phyloP scores from a whole-genome alignment of 2,797 vertebrate species.

The Leuciscus waleckii region DNA sequence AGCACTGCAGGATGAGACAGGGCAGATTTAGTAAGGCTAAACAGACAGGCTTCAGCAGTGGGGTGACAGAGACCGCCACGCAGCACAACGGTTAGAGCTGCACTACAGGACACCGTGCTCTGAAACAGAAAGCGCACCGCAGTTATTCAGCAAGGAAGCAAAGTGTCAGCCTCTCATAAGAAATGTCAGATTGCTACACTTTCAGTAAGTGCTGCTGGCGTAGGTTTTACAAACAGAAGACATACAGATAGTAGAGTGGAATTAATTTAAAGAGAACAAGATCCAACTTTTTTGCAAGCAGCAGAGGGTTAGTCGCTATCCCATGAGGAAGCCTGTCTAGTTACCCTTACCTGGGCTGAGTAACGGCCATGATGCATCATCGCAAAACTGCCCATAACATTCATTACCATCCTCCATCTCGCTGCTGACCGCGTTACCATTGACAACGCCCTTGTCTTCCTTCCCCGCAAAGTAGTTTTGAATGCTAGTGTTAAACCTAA shows the following conservation, averaged over 20 bases:
- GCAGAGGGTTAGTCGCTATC: conserved; percentile 31
- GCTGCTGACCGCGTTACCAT: conserved; percentile 81
- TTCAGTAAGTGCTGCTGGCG: conserved; percentile 33
- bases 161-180: conserved; percentile 34
- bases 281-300: conserved; percentile 13
- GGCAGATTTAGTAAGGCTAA: conserved; percentile 68
- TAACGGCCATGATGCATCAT: conserved; percentile 86
- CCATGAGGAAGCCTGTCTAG: conserved; percentile 81
- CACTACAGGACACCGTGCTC: conserved; percentile 35
- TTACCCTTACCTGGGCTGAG: conserved; percentile 89
- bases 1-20: conserved; percentile 48
- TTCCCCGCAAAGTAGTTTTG: conserved; percentile 81
- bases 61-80: conserved; percentile 29
- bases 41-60: conserved; percentile 68
- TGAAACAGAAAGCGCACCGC: conserved; percentile 39
- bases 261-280: conserved; percentile 45
- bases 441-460: conserved; percentile 77
- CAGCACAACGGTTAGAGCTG: conserved; percentile 35
- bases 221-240: conserved; percentile 29
- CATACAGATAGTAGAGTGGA: conserved; percentile 38
- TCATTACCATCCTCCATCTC: conserved; percentile 90
- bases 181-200: background rate
- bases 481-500: conserved; percentile 84
- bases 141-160: conserved; percentile 52
- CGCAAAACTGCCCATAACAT: conserved; percentile 80